phyloP scores from a whole-genome alignment of 35 echinoderm and acorn worm genomes.

The Stichopus chloronotus region DNA sequence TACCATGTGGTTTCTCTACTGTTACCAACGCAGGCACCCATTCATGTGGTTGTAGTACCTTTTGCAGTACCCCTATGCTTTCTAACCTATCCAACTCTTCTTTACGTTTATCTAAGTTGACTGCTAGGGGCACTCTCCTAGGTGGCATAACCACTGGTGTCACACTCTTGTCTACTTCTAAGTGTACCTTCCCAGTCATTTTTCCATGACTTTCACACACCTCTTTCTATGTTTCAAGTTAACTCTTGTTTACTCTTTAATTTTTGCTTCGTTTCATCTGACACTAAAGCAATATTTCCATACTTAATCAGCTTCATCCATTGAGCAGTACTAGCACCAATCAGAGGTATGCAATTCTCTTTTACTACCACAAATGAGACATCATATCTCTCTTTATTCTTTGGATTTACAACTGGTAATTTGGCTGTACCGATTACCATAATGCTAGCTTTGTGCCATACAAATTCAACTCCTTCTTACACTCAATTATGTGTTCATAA shows the following conservation, averaged over 20 bases:
- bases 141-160: constrained; percentile 59
- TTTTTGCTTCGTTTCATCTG: constrained; percentile 11
- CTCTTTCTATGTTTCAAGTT: constrained; percentile 21
- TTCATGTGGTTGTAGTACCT: constrained; percentile 57
- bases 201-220: constrained; percentile 41
- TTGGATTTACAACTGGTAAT: constrained; percentile 41
- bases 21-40: constrained; percentile 60
- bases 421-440: constrained; percentile 31
- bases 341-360: background rate
- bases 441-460: constrained; percentile 44
- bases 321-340: constrained; percentile 39
- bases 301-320: constrained; percentile 42
- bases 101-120: constrained; percentile 37
- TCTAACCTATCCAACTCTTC: constrained; percentile 53
- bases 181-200: constrained; percentile 51
- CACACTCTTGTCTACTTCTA: constrained; percentile 46
- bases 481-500: constrained; percentile 2
- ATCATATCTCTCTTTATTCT: background rate
- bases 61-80: background rate
- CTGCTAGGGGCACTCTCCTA: constrained; percentile 36
- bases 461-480: constrained; percentile 2
- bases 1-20: constrained; percentile 62
- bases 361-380: constrained; percentile 3
- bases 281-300: constrained; percentile 41
- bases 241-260: constrained; percentile 12